These are phyloP conservation scores for Hylaeus volcanicus DNA, from an alignment of 1,140 invertebrate species.

Conservation along the genomic window DNA sequence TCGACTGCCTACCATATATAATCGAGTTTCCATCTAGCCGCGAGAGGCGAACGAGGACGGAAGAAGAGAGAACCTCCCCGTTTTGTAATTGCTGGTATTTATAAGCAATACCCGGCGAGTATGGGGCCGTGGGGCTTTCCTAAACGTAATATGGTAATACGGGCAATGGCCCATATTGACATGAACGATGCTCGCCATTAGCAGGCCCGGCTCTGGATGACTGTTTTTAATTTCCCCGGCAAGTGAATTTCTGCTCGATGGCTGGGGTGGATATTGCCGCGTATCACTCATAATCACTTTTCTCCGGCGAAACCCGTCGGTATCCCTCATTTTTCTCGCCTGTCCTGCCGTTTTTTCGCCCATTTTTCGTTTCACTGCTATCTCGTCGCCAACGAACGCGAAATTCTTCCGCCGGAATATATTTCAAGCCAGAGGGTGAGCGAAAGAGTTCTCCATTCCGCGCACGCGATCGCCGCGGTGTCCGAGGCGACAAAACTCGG, in stretches of 20 bases:
- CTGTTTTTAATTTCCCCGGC: slow-evolving; percentile 81
- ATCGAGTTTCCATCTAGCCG: slow-evolving; percentile 67
- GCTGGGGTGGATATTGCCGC: slow-evolving; percentile 78
- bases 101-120: slow-evolving; percentile 76
- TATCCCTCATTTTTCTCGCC: slow-evolving; percentile 50
- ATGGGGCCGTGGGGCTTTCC: slow-evolving; percentile 64
- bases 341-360: neutral
- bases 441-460: neutral
- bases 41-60: slow-evolving; percentile 51
- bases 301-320: slow-evolving; percentile 53
- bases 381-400: neutral
- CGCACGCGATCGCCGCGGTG: too few species aligned
- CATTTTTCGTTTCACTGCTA: neutral
- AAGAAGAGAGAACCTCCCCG: slow-evolving; percentile 54
- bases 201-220: slow-evolving; percentile 75
- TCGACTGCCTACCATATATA: slow-evolving; percentile 60
- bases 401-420: neutral
- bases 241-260: slow-evolving; percentile 78
- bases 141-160: slow-evolving; percentile 80
- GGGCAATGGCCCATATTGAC: slow-evolving; percentile 81
- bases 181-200: slow-evolving; percentile 81
- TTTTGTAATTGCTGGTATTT: slow-evolving; percentile 80
- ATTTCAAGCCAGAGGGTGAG: neutral
- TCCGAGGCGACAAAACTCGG: neutral
- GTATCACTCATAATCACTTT: slow-evolving; percentile 80